These are phyloP conservation scores for Amphiprion ocellaris DNA, from an alignment of 2,113 vertebrate species.

Conservation along the genomic window DNA sequence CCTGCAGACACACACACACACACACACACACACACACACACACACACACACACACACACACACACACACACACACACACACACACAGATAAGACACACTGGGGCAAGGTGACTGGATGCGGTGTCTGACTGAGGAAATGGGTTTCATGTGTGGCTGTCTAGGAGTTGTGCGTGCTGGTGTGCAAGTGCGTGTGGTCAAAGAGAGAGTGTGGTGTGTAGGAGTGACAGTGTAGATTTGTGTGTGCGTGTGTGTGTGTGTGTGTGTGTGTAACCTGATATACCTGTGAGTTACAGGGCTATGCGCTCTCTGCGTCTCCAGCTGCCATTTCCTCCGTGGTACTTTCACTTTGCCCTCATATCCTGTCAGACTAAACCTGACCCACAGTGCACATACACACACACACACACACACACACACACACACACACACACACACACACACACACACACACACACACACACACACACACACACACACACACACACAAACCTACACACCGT, in stretches of 20 bases:
- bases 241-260: slow-evolving; percentile 29
- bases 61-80: slow-evolving; percentile 19
- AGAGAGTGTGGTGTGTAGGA: slow-evolving; percentile 42
- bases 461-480: slow-evolving; percentile 15
- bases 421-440: slow-evolving; percentile 22
- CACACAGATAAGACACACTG: slow-evolving; percentile 8
- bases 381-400: slow-evolving; percentile 5
- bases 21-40: slow-evolving; percentile 15
- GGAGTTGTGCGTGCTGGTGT: slow-evolving; percentile 9
- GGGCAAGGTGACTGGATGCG: slow-evolving; percentile 35
- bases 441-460: slow-evolving; percentile 32
- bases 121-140: slow-evolving; percentile 61
- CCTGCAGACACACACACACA: slow-evolving; percentile 14
- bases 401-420: slow-evolving; percentile 27
- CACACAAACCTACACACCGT: slow-evolving; percentile 19
- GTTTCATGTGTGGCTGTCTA: slow-evolving; percentile 63
- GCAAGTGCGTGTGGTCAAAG: slow-evolving; percentile 39
- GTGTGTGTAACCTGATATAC: slow-evolving; percentile 53
- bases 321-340: slow-evolving; percentile 69
- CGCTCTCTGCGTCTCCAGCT: slow-evolving; percentile 63
- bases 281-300: slow-evolving; percentile 46
- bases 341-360: slow-evolving; percentile 76
- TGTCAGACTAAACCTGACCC: slow-evolving; percentile 69
- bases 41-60: slow-evolving; percentile 16
- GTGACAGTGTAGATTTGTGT: slow-evolving; percentile 43